Percentiles rank a stretch among this genome's conserved stretches.
These are phyloP conservation scores for Gastrophryne carolinensis DNA, from an alignment of 2,797 vertebrate genomes.

Conservation along the genomic window DNA sequence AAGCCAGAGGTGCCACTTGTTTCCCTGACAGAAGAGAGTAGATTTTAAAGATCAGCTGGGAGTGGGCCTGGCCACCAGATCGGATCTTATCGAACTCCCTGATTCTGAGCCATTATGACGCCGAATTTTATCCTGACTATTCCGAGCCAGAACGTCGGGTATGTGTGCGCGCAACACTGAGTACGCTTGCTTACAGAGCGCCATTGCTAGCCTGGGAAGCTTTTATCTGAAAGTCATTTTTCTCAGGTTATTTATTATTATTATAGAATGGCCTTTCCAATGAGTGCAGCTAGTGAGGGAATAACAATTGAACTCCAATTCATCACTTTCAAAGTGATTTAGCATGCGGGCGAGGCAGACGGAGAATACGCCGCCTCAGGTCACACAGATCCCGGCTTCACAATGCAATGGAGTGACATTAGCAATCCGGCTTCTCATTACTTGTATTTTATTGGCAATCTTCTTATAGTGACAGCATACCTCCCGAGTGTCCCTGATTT, in stretches of 20 bases:
- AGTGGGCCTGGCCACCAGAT: no score
- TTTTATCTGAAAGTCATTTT: slow-evolving; percentile 38
- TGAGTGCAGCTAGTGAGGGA: not conserved
- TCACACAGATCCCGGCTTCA: not conserved
- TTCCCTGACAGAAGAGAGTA: no score
- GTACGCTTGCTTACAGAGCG: not conserved
- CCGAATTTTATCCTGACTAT: no score
- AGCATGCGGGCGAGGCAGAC: not conserved
- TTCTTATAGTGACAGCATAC: no score
- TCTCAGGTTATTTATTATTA: slow-evolving; percentile 37
- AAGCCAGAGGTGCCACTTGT: no score
- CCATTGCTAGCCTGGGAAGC: not conserved
- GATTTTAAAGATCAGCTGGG: no score
- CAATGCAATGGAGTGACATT: not conserved
- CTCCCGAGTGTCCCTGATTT: no score
- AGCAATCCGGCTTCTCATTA: not conserved
- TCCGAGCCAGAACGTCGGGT: slow-evolving; percentile 15
- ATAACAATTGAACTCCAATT: slow-evolving; percentile 33
- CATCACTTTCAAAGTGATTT: slow-evolving; percentile 21
- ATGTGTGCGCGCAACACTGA: not conserved
- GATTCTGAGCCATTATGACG: no score
- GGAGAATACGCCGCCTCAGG: slow-evolving; percentile 6
- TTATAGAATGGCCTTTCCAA: slow-evolving; percentile 39
- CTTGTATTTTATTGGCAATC: no score
- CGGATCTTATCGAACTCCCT: no score